Evolutionary conservation across 2,113 vertebrate genomes (phyloP).

Genomic region (Corythornis madagascariensis): DNA sequence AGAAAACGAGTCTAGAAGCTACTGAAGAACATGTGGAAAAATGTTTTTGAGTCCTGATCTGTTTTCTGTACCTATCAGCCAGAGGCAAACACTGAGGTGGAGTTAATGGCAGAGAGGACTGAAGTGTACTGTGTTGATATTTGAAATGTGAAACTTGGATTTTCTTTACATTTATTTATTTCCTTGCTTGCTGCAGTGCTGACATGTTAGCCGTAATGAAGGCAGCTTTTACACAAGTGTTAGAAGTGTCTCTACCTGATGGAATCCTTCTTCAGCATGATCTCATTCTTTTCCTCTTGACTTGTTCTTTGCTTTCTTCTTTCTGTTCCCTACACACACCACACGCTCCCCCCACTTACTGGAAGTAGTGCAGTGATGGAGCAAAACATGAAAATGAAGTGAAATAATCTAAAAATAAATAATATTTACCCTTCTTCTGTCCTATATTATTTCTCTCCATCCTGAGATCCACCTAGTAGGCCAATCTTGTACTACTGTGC

Average conservation of each 20-base stretch:
- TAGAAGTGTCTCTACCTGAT: slow-evolving; percentile 5
- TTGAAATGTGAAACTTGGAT: slow-evolving; percentile 6
- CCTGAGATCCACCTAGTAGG: not conserved
- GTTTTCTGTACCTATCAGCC: not conserved
- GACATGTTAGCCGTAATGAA: not conserved
- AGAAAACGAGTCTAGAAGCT: slow-evolving; percentile 41
- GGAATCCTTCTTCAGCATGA: slow-evolving; percentile 21
- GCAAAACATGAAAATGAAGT: not conserved
- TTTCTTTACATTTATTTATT: slow-evolving; percentile 30
- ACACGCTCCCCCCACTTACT: not conserved
- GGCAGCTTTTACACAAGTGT: not conserved
- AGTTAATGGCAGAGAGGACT: slow-evolving; percentile 27
- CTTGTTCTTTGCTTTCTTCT: not conserved
- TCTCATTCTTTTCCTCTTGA: not conserved
- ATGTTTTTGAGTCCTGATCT: slow-evolving; percentile 25
- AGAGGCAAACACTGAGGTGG: not conserved
- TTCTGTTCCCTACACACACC: not conserved
- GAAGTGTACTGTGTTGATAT: slow-evolving; percentile 1
- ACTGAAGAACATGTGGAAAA: not conserved
- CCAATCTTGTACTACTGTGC: not conserved
- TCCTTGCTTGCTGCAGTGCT: slow-evolving; percentile 13
- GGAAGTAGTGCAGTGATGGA: slow-evolving; percentile 27
- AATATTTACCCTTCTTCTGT: not conserved
- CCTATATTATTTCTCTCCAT: not conserved
- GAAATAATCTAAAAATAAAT: not conserved